These are phyloP conservation scores for Enteromius anoplus DNA, from an alignment of 2,797 vertebrate species.

Conservation along the genomic window DNA sequence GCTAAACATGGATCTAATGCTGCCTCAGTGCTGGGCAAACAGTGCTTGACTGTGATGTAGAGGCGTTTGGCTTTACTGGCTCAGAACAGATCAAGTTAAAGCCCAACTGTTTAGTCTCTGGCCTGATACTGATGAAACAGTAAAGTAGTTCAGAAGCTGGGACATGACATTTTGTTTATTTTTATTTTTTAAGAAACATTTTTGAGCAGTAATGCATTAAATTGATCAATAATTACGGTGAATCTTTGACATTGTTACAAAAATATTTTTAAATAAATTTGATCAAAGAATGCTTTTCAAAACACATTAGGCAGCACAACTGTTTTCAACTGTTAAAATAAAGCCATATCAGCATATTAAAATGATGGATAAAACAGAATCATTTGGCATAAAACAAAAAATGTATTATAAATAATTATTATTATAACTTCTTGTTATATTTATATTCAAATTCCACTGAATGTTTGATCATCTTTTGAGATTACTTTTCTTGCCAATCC, in stretches of 20 bases:
- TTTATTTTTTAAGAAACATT: no score
- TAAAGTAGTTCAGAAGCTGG: conserved; percentile 12
- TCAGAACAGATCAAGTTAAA: conserved; percentile 6
- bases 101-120: conserved; percentile 3
- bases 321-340: not conserved
- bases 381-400: not conserved
- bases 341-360: not conserved
- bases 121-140: conserved; percentile 1
- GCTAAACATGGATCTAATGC: conserved; percentile 38
- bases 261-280: not conserved
- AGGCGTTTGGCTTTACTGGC: not conserved
- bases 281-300: not conserved
- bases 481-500: not conserved
- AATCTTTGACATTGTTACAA: not conserved
- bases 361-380: not conserved
- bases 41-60: conserved; percentile 11
- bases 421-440: not conserved
- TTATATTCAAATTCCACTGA: not conserved
- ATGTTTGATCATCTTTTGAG: not conserved
- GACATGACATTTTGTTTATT: not conserved
- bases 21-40: conserved; percentile 29
- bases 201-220: not conserved
- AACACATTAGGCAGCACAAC: not conserved
- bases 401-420: not conserved
- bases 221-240: not conserved